Evolutionary conservation across 2,888 invertebrate genomes (phyloP).

Genomic region (Diplolepis rosae): DNA sequence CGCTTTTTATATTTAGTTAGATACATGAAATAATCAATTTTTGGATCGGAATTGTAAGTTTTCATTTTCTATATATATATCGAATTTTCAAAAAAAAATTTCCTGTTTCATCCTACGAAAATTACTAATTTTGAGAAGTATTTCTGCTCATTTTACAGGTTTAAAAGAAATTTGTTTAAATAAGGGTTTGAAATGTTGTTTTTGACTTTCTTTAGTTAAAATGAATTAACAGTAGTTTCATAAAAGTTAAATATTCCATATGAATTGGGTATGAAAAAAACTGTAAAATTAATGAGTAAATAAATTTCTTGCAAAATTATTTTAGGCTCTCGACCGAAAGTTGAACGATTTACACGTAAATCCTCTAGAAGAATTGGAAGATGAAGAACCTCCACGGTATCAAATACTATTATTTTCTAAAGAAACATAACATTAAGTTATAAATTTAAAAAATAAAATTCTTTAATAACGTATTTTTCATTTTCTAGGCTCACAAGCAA

Average conservation of each 20-base stretch:
- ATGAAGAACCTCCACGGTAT: constrained; percentile 66
- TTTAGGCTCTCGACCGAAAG: constrained; percentile 71
- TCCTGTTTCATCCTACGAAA: no score
- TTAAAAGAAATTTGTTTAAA: no score
- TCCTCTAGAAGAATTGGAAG: constrained; percentile 61
- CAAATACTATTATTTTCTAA: constrained; percentile 29
- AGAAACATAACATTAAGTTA: not conserved
- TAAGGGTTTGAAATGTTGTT: no score
- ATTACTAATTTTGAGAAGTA: no score
- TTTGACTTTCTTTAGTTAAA: no score
- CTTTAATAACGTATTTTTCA: constrained; percentile 5
- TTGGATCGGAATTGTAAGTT: constrained; percentile 9
- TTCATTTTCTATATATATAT: constrained; percentile 8
- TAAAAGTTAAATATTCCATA: no score
- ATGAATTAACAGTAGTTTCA: no score
- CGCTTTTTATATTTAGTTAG: constrained; percentile 1
- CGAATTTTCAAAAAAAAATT: no score
- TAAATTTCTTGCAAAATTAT: constrained; percentile 34
- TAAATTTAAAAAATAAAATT: not conserved
- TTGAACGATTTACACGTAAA: constrained; percentile 69
- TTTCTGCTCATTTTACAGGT: no score
- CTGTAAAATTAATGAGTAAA: no score
- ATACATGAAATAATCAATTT: not conserved
- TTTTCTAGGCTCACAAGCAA: constrained; percentile 57
- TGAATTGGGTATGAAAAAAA: no score